Evolutionary conservation across 2,888 invertebrate genomes (phyloP).

Genomic region (Pterobdella sp.): DNA sequence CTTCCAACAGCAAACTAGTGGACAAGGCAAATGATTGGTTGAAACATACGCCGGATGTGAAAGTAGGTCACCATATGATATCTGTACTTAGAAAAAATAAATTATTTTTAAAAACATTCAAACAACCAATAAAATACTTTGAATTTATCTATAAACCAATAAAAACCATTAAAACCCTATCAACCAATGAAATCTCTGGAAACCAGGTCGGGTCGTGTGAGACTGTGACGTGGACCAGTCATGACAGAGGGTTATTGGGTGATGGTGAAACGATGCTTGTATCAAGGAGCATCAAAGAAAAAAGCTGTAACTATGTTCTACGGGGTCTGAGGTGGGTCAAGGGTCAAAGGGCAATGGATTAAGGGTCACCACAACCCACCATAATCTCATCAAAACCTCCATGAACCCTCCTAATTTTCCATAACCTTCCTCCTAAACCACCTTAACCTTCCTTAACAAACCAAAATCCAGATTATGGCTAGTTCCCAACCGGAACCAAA

Average conservation of each 20-base stretch:
- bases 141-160: no score
- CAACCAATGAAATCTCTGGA: no score
- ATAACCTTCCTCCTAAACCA: no score
- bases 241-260: not conserved
- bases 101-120: no score
- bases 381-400: no score
- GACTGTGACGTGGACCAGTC: not conserved
- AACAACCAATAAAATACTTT: no score
- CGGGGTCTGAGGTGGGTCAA: not conserved
- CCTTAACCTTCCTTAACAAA: no score
- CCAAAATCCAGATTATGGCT: slow-evolving; percentile 10
- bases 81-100: no score
- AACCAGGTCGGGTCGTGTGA: not conserved
- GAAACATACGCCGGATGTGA: not conserved
- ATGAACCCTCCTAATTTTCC: no score
- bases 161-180: no score
- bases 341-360: no score
- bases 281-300: not conserved
- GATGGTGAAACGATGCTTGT: not conserved
- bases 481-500: not conserved
- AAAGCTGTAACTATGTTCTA: not conserved
- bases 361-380: no score
- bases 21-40: not conserved
- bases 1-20: slow-evolving; percentile 66
- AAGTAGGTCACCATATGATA: not conserved